Evolutionary conservation across 2,797 vertebrate genomes (phyloP).

Genomic region (Heliangelus exortis): DNA sequence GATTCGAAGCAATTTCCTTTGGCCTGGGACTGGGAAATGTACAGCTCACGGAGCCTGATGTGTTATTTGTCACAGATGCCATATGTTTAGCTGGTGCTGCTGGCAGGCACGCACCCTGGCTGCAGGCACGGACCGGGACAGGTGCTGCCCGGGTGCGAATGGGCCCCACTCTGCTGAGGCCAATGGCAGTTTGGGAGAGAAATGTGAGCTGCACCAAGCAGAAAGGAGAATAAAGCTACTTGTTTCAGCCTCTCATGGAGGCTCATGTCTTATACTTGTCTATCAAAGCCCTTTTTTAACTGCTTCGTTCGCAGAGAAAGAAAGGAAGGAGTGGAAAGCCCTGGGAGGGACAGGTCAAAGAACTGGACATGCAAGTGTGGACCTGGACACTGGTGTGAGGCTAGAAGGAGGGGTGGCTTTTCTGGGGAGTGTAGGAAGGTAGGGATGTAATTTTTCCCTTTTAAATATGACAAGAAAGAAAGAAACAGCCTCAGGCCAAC

Average conservation of each 20-base stretch:
- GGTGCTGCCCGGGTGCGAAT: neutral
- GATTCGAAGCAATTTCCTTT: neutral
- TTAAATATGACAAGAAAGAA: neutral
- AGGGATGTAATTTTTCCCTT: neutral
- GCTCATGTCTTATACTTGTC: neutral
- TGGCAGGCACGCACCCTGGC: neutral
- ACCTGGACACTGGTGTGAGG: neutral
- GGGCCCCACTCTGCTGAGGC: fast-evolving
- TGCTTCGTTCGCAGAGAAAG: neutral
- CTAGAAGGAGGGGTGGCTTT: neutral
- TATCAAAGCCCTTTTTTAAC: neutral
- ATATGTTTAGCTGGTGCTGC: neutral
- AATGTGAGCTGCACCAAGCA: neutral
- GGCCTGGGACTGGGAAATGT: neutral
- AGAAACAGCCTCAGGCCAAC: neutral
- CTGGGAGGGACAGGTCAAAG: neutral
- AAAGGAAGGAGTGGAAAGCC: neutral
- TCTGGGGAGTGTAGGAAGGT: neutral
- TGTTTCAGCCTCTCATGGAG: neutral
- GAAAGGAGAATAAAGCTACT: neutral
- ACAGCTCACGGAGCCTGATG: fast-evolving
- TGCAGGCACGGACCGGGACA: neutral
- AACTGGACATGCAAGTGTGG: neutral
- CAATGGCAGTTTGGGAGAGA: neutral
- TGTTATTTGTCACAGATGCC: neutral